A percentile compares a stretch with the other conserved stretches of the same genome.
phyloP scores from a whole-genome alignment of 2,888 invertebrate species.

The Apodemia duryi region DNA sequence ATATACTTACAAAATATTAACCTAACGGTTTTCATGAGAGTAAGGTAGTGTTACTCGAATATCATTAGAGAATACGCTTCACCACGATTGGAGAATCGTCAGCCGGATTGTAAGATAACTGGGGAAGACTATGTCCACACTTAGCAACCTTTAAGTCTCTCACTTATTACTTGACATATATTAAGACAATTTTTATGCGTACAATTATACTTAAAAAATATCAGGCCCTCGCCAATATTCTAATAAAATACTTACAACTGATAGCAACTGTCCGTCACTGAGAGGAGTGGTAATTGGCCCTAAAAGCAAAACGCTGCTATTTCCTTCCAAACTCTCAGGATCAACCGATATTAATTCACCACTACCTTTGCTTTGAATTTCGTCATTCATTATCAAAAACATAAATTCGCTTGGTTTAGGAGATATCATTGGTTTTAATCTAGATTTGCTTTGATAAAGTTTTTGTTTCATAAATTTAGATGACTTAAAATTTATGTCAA shows the following conservation, averaged over 20 bases:
- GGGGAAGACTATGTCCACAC: no score
- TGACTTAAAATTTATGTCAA: conserved; percentile 33
- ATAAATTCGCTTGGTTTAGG: conserved; percentile 48
- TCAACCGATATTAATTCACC: conserved; percentile 61
- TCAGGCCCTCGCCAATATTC: no score
- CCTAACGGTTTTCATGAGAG: no score
- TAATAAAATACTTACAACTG: conserved; percentile 49
- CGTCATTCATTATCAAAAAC: conserved; percentile 67
- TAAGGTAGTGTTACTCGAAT: no score
- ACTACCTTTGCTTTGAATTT: conserved; percentile 51
- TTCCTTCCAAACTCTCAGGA: conserved; percentile 60
- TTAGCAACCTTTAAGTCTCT: no score
- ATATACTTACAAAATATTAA: no score
- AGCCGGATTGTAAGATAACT: no score
- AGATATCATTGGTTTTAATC: not conserved
- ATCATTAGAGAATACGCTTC: no score
- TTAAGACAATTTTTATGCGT: no score
- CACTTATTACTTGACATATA: no score
- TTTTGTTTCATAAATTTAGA: conserved; percentile 28
- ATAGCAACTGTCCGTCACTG: conserved; percentile 51
- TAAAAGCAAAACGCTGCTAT: conserved; percentile 61
- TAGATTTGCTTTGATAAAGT: conserved; percentile 29
- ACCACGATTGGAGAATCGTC: no score
- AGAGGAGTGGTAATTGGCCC: conserved; percentile 62
- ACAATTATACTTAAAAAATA: no score